phyloP scores from a whole-genome alignment of 2,888 invertebrate genomes.

The Taenaris catops region DNA sequence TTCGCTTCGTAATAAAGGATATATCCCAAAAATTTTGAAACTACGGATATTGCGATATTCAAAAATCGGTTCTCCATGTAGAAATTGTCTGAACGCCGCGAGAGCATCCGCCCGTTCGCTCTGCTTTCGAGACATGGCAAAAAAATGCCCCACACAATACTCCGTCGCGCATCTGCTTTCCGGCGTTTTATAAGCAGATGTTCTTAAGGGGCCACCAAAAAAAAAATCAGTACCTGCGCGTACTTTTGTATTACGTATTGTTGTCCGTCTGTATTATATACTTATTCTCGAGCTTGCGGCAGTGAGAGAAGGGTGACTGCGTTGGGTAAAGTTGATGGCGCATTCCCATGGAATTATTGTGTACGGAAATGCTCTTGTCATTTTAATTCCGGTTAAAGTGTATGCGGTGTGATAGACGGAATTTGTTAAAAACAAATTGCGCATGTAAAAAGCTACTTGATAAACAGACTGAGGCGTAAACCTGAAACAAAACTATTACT shows the following conservation, averaged over 20 bases:
- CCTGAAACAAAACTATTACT: too few species aligned
- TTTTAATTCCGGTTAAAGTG: too few species aligned
- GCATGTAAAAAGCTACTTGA: too few species aligned
- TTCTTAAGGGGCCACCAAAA: constrained; percentile 40
- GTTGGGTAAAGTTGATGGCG: constrained; percentile 9
- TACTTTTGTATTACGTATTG: constrained; percentile 33
- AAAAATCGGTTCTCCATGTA: constrained; percentile 48
- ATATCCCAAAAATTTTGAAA: constrained; percentile 29
- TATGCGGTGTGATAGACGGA: too few species aligned
- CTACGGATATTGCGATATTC: constrained; percentile 48
- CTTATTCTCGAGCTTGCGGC: constrained; percentile 52
- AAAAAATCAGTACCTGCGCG: constrained; percentile 66
- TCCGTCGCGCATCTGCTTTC: constrained; percentile 60
- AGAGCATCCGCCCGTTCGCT: constrained; percentile 25
- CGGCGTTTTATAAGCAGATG: constrained; percentile 58
- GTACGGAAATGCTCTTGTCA: constrained; percentile 8
- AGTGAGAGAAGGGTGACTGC: constrained; percentile 31
- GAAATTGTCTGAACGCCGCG: constrained; percentile 22
- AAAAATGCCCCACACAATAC: constrained; percentile 49
- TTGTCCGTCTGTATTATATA: constrained; percentile 32
- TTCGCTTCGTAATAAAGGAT: too few species aligned
- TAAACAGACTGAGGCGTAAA: too few species aligned
- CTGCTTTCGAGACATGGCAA: constrained; percentile 27
- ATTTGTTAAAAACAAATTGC: too few species aligned
- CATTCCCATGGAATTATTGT: constrained; percentile 25